Percentiles rank a stretch among this genome's conserved stretches.
These are phyloP conservation scores for Periophthalmus magnuspinnatus DNA, from an alignment of 2,797 vertebrate species.

Conservation along the genomic window DNA sequence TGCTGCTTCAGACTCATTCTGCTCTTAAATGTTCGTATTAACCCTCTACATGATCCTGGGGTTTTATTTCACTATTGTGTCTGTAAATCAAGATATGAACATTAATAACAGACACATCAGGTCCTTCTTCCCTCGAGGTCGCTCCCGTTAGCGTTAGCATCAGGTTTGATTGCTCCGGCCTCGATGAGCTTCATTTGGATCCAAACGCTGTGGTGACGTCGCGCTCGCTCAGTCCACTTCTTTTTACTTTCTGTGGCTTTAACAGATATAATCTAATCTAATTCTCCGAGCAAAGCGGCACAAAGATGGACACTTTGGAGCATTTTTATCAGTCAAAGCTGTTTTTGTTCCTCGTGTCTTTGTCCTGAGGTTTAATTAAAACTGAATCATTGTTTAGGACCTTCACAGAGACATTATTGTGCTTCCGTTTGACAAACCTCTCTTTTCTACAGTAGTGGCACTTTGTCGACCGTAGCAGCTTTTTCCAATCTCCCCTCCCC, in stretches of 20 bases:
- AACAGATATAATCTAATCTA: neutral
- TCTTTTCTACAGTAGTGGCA: conserved; percentile 19
- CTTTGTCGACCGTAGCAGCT: conserved; percentile 15
- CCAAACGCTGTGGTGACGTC: too few species aligned
- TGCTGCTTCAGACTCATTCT: too few species aligned
- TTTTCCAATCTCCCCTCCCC: conserved; percentile 30
- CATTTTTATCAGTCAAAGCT: conserved; percentile 33
- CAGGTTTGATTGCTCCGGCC: too few species aligned
- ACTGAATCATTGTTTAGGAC: conserved; percentile 53
- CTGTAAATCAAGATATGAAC: too few species aligned
- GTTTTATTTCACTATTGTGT: too few species aligned
- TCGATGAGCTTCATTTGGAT: too few species aligned
- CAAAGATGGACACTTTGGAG: conserved; percentile 29
- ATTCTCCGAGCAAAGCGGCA: neutral
- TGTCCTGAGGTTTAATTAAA: conserved; percentile 57
- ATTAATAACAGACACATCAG: too few species aligned
- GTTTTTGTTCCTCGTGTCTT: conserved; percentile 37
- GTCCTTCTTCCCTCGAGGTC: too few species aligned
- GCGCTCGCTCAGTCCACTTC: too few species aligned
- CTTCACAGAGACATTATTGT: conserved; percentile 46
- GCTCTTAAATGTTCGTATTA: too few species aligned
- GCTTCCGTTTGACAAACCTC: conserved; percentile 46
- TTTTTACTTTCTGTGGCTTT: neutral
- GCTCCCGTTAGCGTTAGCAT: too few species aligned
- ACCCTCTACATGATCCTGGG: too few species aligned